Evolutionary conservation across 2,113 vertebrate genomes (phyloP).

Genomic region (Lycaon pictus): DNA sequence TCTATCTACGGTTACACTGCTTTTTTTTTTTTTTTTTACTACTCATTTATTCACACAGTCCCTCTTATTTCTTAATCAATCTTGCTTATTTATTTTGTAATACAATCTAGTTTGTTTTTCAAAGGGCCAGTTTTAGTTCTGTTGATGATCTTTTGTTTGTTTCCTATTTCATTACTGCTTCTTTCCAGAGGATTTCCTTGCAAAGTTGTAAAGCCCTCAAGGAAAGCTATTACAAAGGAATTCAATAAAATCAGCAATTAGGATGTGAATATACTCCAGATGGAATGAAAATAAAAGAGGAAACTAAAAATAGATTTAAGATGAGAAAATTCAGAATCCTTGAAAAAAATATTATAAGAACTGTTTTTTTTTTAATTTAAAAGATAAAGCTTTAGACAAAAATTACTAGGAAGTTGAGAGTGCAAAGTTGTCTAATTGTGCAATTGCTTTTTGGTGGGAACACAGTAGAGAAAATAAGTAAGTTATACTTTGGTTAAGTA

Average conservation of each 20-base stretch:
- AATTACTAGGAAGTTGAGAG: not conserved
- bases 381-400: conserved; percentile 19
- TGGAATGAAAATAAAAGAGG: conserved; percentile 10
- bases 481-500: conserved; percentile 65
- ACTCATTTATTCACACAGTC: not conserved
- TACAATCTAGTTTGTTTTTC: not conserved
- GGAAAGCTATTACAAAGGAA: not conserved
- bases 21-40: not conserved
- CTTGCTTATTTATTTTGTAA: conserved; percentile 13
- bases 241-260: conserved; percentile 49
- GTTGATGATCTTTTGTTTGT: not conserved
- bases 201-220: not conserved
- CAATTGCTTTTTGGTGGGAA: conserved; percentile 10
- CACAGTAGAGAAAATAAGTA: conserved; percentile 35
- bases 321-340: not conserved
- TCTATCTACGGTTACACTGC: not conserved
- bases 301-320: conserved; percentile 49
- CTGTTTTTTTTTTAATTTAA: conserved; percentile 30
- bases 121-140: conserved; percentile 16
- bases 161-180: conserved; percentile 37
- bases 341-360: conserved; percentile 37
- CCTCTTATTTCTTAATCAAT: not conserved
- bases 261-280: not conserved
- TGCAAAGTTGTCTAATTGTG: not conserved
- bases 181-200: conserved; percentile 2